phyloP scores from a whole-genome alignment of 2,888 invertebrate genomes.

The Tipula vernalis region DNA sequence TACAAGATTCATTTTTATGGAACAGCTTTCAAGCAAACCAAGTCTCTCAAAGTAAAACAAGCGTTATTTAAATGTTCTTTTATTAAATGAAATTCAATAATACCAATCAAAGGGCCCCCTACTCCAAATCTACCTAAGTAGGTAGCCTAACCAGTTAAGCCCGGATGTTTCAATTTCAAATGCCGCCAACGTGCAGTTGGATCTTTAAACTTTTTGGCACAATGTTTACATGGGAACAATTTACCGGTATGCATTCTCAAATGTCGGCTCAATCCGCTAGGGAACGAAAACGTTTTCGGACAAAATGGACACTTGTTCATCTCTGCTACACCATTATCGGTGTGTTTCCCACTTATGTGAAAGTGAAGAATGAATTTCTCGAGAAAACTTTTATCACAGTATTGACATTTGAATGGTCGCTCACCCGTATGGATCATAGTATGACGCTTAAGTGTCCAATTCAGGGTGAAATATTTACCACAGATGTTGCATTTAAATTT shows the following conservation, averaged over 20 bases:
- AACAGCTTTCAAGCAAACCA: too few species aligned
- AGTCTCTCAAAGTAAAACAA: too few species aligned
- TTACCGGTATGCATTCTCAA: conserved; percentile 50
- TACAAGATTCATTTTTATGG: too few species aligned
- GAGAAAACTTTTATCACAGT: conserved; percentile 56
- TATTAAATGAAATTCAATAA: background rate
- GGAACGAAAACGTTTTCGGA: conserved; percentile 42
- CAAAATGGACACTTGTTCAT: conserved; percentile 57
- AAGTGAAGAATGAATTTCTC: conserved; percentile 54
- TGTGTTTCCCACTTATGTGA: conserved; percentile 46
- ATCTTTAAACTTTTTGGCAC: conserved; percentile 55
- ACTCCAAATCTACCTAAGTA: background rate
- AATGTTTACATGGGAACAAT: conserved; percentile 48
- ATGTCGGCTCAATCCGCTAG: conserved; percentile 56
- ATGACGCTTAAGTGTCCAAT: conserved; percentile 53
- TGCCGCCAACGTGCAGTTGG: conserved; percentile 59
- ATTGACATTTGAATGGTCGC: conserved; percentile 52
- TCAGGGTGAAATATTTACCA: conserved; percentile 56
- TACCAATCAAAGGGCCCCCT: too few species aligned
- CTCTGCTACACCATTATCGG: conserved; percentile 42
- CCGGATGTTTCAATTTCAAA: conserved; percentile 27
- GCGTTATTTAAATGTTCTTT: background rate
- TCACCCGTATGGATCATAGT: conserved; percentile 43
- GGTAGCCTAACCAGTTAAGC: background rate
- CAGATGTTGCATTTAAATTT: conserved; percentile 44